A percentile compares a stretch with the other conserved stretches of the same genome.
Conservation (phyloP, 1,140 invertebrate genomes). For the Druon quercuslanigerum region DNA sequence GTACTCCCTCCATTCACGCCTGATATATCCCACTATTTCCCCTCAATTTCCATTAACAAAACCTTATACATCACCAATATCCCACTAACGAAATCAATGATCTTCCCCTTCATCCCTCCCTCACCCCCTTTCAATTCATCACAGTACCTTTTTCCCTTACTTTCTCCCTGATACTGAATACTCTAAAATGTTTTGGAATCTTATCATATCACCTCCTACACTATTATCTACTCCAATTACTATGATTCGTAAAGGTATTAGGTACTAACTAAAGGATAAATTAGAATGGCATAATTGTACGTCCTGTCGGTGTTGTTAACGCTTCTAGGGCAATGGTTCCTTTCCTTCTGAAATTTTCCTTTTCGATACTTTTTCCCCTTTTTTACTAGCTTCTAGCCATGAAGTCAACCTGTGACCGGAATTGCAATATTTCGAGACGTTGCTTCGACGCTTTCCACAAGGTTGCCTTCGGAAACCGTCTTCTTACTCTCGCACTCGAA, state of each 20-base stretch:
- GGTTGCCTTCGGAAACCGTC: constrained; percentile 36
- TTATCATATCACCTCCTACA: too few relatives aligned
- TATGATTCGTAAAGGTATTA: background rate
- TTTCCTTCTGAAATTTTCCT: background rate
- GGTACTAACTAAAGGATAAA: background rate
- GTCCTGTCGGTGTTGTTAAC: constrained; percentile 5
- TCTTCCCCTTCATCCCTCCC: too few relatives aligned
- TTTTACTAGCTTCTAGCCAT: constrained; percentile 14
- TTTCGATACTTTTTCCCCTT: background rate
- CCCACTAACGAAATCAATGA: too few relatives aligned
- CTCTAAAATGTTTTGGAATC: too few relatives aligned
- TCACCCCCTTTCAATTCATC: too few relatives aligned
- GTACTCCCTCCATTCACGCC: too few relatives aligned
- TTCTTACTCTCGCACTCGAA: background rate
- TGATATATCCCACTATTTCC: too few relatives aligned
- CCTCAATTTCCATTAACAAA: too few relatives aligned
- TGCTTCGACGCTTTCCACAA: constrained; percentile 49
- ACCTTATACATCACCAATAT: too few relatives aligned
- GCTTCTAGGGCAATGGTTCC: background rate
- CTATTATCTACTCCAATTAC: too few relatives aligned
- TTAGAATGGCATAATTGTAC: background rate
- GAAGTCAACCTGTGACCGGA: constrained; percentile 52
- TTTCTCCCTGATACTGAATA: too few relatives aligned
- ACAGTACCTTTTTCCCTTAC: too few relatives aligned
- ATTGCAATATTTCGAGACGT: constrained; percentile 53